Conservation (phyloP, 1,140 invertebrate species). For the Stenopsyche tienmushanensis region DNA sequence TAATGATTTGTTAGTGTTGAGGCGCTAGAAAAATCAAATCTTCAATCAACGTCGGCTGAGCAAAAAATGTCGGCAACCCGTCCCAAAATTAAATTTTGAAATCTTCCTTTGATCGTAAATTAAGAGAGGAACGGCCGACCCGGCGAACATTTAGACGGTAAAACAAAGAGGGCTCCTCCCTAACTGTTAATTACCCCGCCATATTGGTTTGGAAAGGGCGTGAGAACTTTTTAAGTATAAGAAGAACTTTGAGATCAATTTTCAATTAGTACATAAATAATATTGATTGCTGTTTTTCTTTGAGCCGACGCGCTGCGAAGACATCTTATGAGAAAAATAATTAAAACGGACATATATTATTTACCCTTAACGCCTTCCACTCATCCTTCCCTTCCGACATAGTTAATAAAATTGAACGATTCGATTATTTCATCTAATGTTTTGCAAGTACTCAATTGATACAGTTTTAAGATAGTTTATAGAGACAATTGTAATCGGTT, state of each 20-base stretch:
- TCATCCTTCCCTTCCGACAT: no score
- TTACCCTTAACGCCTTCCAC: no score
- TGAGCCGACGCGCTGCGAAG: no score
- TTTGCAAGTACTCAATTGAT: no score
- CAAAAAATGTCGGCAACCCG: conserved; percentile 8
- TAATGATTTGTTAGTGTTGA: no score
- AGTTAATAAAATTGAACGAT: no score
- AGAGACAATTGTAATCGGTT: no score
- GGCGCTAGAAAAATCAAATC: conserved; percentile 1
- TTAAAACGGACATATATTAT: no score
- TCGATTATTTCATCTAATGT: no score
- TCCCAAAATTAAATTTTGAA: conserved; percentile 24
- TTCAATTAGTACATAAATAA: conserved; percentile 35
- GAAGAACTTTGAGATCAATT: conserved; percentile 19
- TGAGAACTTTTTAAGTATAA: conserved; percentile 17
- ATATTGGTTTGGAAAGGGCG: conserved; percentile 24
- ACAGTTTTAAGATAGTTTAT: no score
- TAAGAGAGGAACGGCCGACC: conserved; percentile 12
- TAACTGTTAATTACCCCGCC: conserved; percentile 33
- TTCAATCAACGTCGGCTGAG: background rate
- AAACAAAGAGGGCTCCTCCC: conserved; percentile 35
- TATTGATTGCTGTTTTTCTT: conserved; percentile 20
- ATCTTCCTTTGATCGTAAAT: conserved; percentile 14
- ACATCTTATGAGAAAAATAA: no score
- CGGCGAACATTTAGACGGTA: conserved; percentile 11